Base-by-base conservation (phyloP, 2,797 vertebrate genomes). In the Siniperca scherzeri region DNA sequence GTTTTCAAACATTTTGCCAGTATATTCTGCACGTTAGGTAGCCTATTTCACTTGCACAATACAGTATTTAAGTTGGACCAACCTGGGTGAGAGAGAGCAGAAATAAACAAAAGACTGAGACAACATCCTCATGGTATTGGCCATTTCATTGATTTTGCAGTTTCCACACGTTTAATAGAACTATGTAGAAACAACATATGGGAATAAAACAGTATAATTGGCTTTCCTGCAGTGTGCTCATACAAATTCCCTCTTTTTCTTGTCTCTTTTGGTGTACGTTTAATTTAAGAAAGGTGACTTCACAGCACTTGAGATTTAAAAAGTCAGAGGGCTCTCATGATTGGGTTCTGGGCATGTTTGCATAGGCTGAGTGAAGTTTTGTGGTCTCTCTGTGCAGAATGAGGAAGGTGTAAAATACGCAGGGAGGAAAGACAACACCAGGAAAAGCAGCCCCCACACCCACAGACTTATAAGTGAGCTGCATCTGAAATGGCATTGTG, bases 381-480 rank as follows among this genome's bases (percentile, higher is more conserved):
- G 60, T 55, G 48, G 66, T 84, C 48, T 74, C 5, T 38, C 52
- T 61, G 55, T 77, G 56, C 60, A 78, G 68, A 66, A 74, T 53
- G 14, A 67, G 77, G 56, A 71, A 62, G 38, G 22, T 80, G 80
- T 82, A 73, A 78, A 81, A 83, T 69, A 53, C 22, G 14, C 53
- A 48, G 21, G 25, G 55, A 74, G 55, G 38, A 83, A 77, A 76
- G 60, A 64, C 19, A 67, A 46, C 55, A 10, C 12, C 17, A 55
- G 56, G 83, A 84, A 85, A 87, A 67, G 27, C 70, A 74, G 42
- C 57, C 42, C 66, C 62, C 44, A 56, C 77, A 69, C 8, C 16
- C 56, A 67, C 42, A n/a, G 21, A 62, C 74, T 30, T 60, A 36
- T 30, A 59, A 53, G 71, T 44, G 53, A 50, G 22, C 62, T 64